phyloP scores from a whole-genome alignment of 2,113 vertebrate genomes.

The Phalacrocorax pelagicus region DNA sequence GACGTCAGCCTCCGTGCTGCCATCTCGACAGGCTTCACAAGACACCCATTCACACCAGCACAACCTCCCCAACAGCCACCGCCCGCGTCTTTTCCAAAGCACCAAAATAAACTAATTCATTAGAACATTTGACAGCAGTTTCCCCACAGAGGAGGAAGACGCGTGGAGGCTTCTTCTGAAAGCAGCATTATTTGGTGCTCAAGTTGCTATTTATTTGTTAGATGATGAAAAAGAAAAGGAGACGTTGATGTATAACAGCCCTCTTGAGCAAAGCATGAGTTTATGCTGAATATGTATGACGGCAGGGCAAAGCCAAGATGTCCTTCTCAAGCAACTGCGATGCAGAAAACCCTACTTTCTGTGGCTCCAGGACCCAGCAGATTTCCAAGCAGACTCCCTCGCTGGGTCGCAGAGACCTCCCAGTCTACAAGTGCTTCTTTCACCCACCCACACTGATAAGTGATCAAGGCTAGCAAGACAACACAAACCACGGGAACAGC shows the following conservation, averaged over 20 bases:
- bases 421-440: background rate
- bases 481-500: background rate
- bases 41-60: background rate
- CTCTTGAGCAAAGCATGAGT: background rate
- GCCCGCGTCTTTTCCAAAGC: background rate
- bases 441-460: background rate
- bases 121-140: background rate
- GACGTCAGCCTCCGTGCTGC: background rate
- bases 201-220: background rate
- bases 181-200: background rate
- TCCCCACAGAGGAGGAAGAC: background rate
- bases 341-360: background rate
- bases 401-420: rapidly evolving
- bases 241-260: background rate
- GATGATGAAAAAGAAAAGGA: background rate
- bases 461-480: background rate
- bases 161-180: background rate
- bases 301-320: rapidly evolving
- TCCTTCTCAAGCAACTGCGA: rapidly evolving
- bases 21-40: background rate
- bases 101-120: slow-evolving; percentile 46
- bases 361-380: background rate
- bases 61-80: background rate
- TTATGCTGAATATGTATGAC: rapidly evolving
- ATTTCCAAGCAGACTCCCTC: background rate